These are phyloP conservation scores for Drosophila percnosoma DNA, from an alignment of 2,888 invertebrate species.

Conservation along the genomic window DNA sequence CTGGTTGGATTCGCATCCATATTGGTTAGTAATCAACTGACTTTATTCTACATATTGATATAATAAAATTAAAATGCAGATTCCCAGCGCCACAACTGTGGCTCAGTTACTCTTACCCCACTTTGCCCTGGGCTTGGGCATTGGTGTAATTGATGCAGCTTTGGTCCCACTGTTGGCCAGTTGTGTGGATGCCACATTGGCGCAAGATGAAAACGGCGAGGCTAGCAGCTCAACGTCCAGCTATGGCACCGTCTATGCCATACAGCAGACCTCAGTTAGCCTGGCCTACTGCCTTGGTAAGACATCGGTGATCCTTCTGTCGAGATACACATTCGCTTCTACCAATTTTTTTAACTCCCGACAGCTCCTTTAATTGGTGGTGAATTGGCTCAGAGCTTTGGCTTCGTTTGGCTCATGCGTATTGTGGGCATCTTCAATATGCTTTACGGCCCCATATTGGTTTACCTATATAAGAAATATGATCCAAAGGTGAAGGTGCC, in stretches of 20 bases:
- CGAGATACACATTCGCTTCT: too few relatives aligned
- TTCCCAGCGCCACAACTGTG: slow-evolving; percentile 88
- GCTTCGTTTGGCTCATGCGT: slow-evolving; percentile 91
- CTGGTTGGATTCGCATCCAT: slow-evolving; percentile 88
- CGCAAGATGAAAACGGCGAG: slow-evolving; percentile 70
- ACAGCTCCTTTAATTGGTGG: slow-evolving; percentile 91
- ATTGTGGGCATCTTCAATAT: slow-evolving; percentile 89
- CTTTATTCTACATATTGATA: too few relatives aligned
- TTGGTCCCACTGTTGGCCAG: slow-evolving; percentile 91
- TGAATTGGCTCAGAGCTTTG: slow-evolving; percentile 88
- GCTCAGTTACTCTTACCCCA: slow-evolving; percentile 90
- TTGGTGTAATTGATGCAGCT: slow-evolving; percentile 92
- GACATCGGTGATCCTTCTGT: neutral
- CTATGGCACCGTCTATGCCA: slow-evolving; percentile 92
- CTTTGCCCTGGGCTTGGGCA: slow-evolving; percentile 91
- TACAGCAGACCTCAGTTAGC: slow-evolving; percentile 93
- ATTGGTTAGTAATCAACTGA: slow-evolving; percentile 85
- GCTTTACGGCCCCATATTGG: slow-evolving; percentile 88
- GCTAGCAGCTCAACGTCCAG: slow-evolving; percentile 84
- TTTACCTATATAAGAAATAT: slow-evolving; percentile 82
- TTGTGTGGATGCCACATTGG: slow-evolving; percentile 87
- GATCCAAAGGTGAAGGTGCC: slow-evolving; percentile 79
- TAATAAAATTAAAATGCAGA: slow-evolving; percentile 81
- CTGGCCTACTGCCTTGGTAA: slow-evolving; percentile 91
- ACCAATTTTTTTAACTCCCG: neutral